These are phyloP conservation scores for Bombus vancouverensis DNA, from an alignment of 1,140 invertebrate genomes.

Conservation along the genomic window DNA sequence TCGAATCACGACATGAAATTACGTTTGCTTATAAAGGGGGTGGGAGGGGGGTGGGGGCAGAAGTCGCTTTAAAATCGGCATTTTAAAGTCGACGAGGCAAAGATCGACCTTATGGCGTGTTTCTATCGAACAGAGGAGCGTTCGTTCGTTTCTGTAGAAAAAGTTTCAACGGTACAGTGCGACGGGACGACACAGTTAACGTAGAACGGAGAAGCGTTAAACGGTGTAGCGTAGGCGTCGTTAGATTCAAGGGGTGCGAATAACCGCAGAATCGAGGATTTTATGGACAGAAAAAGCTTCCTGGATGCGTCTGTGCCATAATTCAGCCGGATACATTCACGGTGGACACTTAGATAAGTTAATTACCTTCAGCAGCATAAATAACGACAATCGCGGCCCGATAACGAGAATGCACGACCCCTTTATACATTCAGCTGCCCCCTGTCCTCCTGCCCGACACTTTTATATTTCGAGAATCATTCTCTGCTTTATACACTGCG, in stretches of 20 bases:
- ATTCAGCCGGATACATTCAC: constrained; percentile 39
- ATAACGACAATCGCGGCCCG: constrained; percentile 50
- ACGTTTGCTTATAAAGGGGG: no score
- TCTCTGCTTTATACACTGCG: constrained; percentile 43
- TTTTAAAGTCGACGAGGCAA: neutral
- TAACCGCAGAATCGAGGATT: constrained; percentile 47
- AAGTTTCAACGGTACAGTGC: neutral
- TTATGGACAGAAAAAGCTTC: constrained; percentile 51
- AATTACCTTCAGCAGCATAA: constrained; percentile 51
- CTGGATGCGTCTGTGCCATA: constrained; percentile 40
- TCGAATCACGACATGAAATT: no score
- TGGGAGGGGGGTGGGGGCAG: no score
- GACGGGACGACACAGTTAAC: constrained; percentile 8
- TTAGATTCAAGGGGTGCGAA: constrained; percentile 45
- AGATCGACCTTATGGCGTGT: neutral
- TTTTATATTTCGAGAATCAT: constrained; percentile 54
- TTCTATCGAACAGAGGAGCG: neutral
- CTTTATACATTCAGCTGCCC: constrained; percentile 35
- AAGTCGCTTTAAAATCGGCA: neutral
- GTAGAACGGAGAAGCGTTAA: constrained; percentile 10
- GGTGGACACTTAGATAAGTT: constrained; percentile 54
- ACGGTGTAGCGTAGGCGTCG: neutral
- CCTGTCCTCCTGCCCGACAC: constrained; percentile 4
- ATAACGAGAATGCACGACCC: constrained; percentile 47
- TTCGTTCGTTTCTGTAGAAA: neutral